Percentiles rank a stretch among this genome's conserved stretches.
Evolutionary conservation across 2,888 invertebrate genomes (phyloP).

Genomic region (Spicauda simplicius): DNA sequence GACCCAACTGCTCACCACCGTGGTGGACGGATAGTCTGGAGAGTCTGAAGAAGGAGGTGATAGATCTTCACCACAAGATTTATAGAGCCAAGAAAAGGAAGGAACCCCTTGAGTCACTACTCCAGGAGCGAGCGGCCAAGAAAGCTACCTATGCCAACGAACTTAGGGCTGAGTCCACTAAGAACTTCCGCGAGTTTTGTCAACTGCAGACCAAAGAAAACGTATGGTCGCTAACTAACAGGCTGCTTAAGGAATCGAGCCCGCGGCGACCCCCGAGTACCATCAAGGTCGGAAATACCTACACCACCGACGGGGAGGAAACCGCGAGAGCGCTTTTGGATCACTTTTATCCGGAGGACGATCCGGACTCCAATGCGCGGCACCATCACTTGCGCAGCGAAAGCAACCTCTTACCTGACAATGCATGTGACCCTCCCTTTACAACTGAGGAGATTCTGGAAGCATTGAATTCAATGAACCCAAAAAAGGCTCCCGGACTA

Average conservation of each 20-base stretch:
- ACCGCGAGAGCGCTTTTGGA: constrained; percentile 14
- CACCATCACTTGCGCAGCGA: constrained; percentile 8
- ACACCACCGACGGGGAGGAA: constrained; percentile 27
- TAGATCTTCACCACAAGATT: neutral
- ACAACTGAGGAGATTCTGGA: too few species aligned
- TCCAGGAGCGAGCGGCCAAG: too few species aligned
- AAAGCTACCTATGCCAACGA: too few species aligned
- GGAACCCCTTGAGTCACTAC: too few species aligned
- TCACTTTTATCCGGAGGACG: too few species aligned
- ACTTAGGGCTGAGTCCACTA: neutral
- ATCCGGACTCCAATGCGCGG: constrained; percentile 8
- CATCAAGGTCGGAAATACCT: constrained; percentile 21
- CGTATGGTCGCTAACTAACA: constrained; percentile 38
- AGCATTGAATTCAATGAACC: too few species aligned
- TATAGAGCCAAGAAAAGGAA: too few species aligned
- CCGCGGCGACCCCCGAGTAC: constrained; percentile 25
- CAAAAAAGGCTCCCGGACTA: constrained; percentile 36
- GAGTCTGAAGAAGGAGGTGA: constrained; percentile 4
- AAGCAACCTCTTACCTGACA: neutral
- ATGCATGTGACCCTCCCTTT: constrained; percentile 26
- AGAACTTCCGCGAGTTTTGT: constrained; percentile 38
- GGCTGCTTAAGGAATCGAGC: constrained; percentile 28
- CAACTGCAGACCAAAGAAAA: constrained; percentile 1
- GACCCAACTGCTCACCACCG: neutral
- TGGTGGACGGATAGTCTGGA: constrained; percentile 16